Conservation (phyloP, 2,797 vertebrate genomes). For the Hybognathus amarus region DNA sequence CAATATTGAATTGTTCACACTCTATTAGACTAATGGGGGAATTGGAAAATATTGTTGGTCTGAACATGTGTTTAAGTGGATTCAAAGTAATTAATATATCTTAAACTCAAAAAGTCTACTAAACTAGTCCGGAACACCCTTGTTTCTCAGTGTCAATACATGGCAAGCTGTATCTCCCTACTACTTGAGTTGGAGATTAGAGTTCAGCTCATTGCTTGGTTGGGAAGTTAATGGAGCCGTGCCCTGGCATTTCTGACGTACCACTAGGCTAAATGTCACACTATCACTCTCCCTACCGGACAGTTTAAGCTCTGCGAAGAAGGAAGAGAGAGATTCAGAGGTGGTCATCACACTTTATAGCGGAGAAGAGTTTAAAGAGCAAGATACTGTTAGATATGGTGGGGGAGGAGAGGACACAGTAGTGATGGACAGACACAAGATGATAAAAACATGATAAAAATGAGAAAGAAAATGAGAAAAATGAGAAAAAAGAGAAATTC, state of each 20-base stretch:
- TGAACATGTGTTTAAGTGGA: background rate
- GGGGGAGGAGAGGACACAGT: background rate
- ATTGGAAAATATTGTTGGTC: background rate
- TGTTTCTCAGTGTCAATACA: background rate
- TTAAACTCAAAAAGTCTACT: background rate
- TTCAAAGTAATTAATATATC: background rate
- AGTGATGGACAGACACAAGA: background rate
- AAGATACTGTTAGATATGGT: constrained; percentile 20
- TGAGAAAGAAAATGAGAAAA: too few relatives aligned
- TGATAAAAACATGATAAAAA: background rate
- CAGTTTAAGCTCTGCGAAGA: constrained; percentile 51
- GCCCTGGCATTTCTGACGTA: constrained; percentile 58
- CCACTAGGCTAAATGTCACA: constrained; percentile 61
- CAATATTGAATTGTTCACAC: background rate
- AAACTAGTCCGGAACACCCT: background rate
- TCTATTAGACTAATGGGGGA: background rate
- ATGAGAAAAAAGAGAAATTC: background rate
- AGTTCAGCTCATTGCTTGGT: constrained; percentile 28
- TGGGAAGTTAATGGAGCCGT: constrained; percentile 56
- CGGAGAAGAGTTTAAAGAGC: constrained; percentile 29
- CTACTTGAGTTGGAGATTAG: constrained; percentile 25
- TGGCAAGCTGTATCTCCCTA: constrained; percentile 17
- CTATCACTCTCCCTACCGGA: constrained; percentile 60
- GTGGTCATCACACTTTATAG: constrained; percentile 30
- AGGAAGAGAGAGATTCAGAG: constrained; percentile 33